A percentile compares a stretch with the other conserved stretches of the same genome.
These are phyloP conservation scores for Sclerodermus sp. DNA, from an alignment of 2,888 invertebrate genomes.

Conservation along the genomic window DNA sequence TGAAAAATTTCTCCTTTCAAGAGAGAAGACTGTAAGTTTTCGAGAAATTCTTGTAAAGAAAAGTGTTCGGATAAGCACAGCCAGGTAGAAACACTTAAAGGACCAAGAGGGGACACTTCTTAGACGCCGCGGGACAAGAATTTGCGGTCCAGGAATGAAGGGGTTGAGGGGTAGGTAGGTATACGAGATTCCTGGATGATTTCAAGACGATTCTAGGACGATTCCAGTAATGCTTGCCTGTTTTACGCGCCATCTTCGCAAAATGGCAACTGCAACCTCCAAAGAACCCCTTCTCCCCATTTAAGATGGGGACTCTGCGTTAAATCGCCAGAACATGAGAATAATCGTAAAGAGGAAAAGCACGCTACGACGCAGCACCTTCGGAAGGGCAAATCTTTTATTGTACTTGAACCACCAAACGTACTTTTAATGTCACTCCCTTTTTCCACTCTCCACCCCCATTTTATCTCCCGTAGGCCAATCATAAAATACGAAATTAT, in stretches of 20 bases:
- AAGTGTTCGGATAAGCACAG: background rate
- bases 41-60: too few species aligned
- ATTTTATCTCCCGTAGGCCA: background rate
- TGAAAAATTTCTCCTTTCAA: too few species aligned
- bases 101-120: background rate
- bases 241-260: slow-evolving; percentile 16
- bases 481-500: background rate
- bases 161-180: background rate
- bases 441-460: background rate
- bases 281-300: too few species aligned
- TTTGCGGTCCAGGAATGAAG: slow-evolving; percentile 27
- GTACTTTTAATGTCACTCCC: background rate
- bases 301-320: background rate
- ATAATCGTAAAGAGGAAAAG: slow-evolving; percentile 10
- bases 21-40: too few species aligned
- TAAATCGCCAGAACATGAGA: slow-evolving; percentile 11
- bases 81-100: slow-evolving; percentile 8
- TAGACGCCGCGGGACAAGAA: slow-evolving; percentile 11
- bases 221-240: slow-evolving; percentile 15
- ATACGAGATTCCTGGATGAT: slow-evolving; percentile 18
- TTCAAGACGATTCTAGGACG: background rate
- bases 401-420: background rate
- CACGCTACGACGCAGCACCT: background rate
- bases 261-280: too few species aligned
- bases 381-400: slow-evolving; percentile 10